phyloP scores from a whole-genome alignment of 2,888 invertebrate genomes.

The Cheilosia soror region DNA sequence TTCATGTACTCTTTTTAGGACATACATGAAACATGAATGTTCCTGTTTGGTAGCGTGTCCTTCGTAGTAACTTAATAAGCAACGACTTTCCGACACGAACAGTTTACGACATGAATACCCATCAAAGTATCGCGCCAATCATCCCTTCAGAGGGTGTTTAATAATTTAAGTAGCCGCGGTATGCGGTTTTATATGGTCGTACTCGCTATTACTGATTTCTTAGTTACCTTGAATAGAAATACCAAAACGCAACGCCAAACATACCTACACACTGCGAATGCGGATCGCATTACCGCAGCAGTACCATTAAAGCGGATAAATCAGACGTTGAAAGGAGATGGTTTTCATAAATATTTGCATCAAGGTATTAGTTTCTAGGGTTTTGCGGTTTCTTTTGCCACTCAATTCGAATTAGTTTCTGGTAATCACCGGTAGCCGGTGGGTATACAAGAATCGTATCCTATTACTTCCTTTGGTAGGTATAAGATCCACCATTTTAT shows the following conservation, averaged over 20 bases:
- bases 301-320: neutral
- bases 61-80: conserved; percentile 53
- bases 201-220: neutral
- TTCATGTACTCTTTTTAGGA: conserved; percentile 58
- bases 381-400: conserved; percentile 15
- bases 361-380: neutral
- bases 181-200: neutral
- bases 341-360: conserved; percentile 6
- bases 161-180: conserved; percentile 13
- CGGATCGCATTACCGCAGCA: conserved; percentile 6
- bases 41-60: conserved; percentile 32
- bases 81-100: conserved; percentile 47
- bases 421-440: neutral
- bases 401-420: neutral
- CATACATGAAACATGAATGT: conserved; percentile 10
- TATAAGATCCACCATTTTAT: neutral
- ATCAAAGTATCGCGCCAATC: conserved; percentile 5
- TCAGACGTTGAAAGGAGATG: neutral
- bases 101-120: conserved; percentile 27
- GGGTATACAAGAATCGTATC: neutral
- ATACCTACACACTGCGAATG: neutral
- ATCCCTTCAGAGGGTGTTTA: neutral
- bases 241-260: neutral
- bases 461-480: neutral
- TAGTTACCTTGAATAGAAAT: conserved; percentile 1